Base-by-base conservation (phyloP, 2,888 invertebrate species). In the Gymnocheta viridis region DNA sequence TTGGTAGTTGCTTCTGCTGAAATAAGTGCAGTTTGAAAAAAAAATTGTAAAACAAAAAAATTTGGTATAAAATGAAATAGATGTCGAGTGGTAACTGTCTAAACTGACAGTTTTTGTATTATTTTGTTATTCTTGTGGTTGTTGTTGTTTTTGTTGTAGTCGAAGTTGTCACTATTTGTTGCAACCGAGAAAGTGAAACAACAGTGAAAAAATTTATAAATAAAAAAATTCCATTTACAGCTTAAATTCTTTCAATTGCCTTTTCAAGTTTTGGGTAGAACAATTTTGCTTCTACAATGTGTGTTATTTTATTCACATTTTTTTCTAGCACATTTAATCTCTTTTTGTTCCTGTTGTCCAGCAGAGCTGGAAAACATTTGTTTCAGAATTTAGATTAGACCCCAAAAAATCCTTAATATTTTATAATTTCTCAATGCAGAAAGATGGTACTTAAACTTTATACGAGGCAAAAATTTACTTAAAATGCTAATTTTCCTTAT, bases 161-260 rank as follows among this genome's bases (percentile, higher is more conserved):
- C n/a, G 44, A 72, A 62, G 35, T 56, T 70, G 70, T 78, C 54
- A 64, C 64, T 64, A 47, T 64, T 64, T 78, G 60, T 70, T 72
- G 64, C 47, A 32, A 62, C 19, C 41, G 22, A 32, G n/a, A 38
- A 17, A 79, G 51, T 64, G 14, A 17, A 54, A 38, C 35, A 56
- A n/a, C 24, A 72, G 17, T 24, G 14, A 7, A 2, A 44, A 17
- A 12, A 14, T n/a, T 4, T 19, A 47, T 22, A 44, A 44, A 74
- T 62, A 60, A 60, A 70, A n/a, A 76, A 70, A 77, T 66, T 73
- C 67, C 67, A 73, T 82, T 82, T 82, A 64, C 78, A 74, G 73
- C 74, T 82, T 73, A 73, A 78, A 69, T 67, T 29, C 62, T 73
- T 78, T 73, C 67, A 73, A 78, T 67, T 78, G 77, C 78, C 60